Evolutionary conservation across 2,797 vertebrate species (phyloP), one percentile per base, ranked within the genome.

Genomic region (Typhlichthys subterraneus): DNA sequence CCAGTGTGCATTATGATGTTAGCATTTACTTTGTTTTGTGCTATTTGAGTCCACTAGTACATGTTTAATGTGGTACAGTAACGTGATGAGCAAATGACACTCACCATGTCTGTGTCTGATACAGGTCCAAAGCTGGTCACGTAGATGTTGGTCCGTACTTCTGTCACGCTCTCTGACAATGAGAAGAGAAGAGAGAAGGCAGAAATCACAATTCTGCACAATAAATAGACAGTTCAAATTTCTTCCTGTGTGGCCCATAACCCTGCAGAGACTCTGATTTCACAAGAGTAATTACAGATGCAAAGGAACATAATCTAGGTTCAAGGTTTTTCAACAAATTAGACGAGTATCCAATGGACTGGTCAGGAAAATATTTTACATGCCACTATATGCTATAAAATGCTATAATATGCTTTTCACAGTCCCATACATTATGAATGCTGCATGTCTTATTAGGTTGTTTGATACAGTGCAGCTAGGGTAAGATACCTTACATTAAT

Each of bases 71-170:
- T 33, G 31, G 6, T 38, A 38, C 33, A 38, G 1, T 5, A 38
- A 38, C 33, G 5, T 38, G 33, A 38, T 7, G 7, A 38, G 33
- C 33, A 14, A 38, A 38, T 53, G 17, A 49, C 65, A 93, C 96
- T 93, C 90, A 99, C 97, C 97, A 99, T 99, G 82, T 99, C 97
- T 50, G 97, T 99, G 72, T 99, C 97, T 9, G 97, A 99, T 71
- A 99, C 97, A 0, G 97, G 97, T 66, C 97, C 97, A 42, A 99
- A 99, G 86, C 97, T 99, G 0, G 97, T 99, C 88, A 99, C 97
- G 0, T 97, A 98, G 90, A 99, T 99, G 88, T 99, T 96, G 67
- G 97, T 99, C 88, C 94, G 96, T 79, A 99, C 97, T 93, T 99
- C 97, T 12, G 97, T 99, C 80, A 98, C 95, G 0, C 93, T 96